Evolutionary conservation across 2,113 vertebrate genomes (phyloP).

Genomic region (Furnarius figulus): DNA sequence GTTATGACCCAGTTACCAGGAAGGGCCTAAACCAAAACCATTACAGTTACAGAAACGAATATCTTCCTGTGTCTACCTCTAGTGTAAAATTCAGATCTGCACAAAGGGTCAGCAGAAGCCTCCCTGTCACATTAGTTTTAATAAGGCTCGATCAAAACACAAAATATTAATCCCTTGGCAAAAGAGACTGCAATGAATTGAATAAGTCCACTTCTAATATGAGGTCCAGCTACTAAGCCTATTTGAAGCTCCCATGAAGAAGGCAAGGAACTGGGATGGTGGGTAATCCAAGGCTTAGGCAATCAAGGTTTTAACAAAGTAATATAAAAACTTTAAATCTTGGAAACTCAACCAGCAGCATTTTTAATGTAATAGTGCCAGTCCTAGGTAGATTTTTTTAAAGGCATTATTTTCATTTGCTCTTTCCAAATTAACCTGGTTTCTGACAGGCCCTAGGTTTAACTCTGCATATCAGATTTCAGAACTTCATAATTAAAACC

Average conservation of each 20-base stretch:
- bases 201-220: not conserved
- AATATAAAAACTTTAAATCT: not conserved
- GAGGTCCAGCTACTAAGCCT: not conserved
- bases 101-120: not conserved
- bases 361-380: not conserved
- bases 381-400: not conserved
- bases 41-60: not conserved
- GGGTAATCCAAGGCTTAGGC: not conserved
- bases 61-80: not conserved
- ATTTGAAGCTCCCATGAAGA: not conserved
- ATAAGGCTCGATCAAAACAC: not conserved
- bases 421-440: not conserved
- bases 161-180: not conserved
- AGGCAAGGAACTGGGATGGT: not conserved
- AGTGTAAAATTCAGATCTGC: not conserved
- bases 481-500: not conserved
- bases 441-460: not conserved
- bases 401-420: not conserved
- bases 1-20: no score
- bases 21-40: no score
- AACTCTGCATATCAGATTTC: not conserved
- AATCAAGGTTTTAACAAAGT: not conserved
- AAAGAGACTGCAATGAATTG: not conserved
- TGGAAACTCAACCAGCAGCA: not conserved
- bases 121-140: not conserved